A percentile compares a stretch with the other conserved stretches of the same genome.
These are phyloP conservation scores for Vulpes lagopus DNA, from an alignment of 2,113 vertebrate genomes.

Conservation along the genomic window DNA sequence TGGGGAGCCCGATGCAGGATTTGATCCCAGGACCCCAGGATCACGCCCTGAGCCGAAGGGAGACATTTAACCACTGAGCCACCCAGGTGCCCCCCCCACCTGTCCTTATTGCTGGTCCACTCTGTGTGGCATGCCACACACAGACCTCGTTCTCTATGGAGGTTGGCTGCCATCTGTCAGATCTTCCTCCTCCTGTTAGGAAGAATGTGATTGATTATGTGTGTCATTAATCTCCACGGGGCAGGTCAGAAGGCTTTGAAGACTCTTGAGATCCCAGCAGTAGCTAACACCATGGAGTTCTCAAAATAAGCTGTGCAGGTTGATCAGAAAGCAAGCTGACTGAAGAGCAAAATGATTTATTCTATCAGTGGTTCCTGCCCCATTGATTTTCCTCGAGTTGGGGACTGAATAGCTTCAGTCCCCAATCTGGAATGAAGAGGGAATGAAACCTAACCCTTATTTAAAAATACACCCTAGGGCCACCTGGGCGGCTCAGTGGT, in stretches of 20 bases:
- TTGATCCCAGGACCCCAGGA: too few relatives aligned
- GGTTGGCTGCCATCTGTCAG: neutral
- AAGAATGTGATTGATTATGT: neutral
- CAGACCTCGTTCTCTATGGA: neutral
- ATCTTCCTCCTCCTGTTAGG: neutral
- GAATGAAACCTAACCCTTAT: neutral
- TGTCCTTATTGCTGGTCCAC: neutral
- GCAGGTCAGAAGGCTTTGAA: slow-evolving; percentile 43
- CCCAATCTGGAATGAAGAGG: neutral
- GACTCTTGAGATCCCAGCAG: neutral
- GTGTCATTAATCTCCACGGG: neutral
- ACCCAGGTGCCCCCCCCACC: too few relatives aligned
- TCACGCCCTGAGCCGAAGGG: too few relatives aligned
- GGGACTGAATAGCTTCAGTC: neutral
- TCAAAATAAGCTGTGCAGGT: slow-evolving; percentile 23
- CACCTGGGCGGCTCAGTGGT: too few relatives aligned
- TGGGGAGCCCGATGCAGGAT: too few relatives aligned
- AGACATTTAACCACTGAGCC: too few relatives aligned
- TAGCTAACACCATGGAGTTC: slow-evolving; percentile 17
- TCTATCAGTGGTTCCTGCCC: slow-evolving; percentile 11
- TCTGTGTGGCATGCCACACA: neutral
- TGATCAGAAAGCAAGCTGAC: slow-evolving; percentile 32
- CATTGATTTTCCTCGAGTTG: slow-evolving; percentile 47
- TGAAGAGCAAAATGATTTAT: slow-evolving; percentile 25
- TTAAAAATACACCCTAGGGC: neutral